Percentiles rank a stretch among this genome's conserved stretches.
phyloP scores from a whole-genome alignment of 2,888 invertebrate species.

The Lasioglossum calceatum region DNA sequence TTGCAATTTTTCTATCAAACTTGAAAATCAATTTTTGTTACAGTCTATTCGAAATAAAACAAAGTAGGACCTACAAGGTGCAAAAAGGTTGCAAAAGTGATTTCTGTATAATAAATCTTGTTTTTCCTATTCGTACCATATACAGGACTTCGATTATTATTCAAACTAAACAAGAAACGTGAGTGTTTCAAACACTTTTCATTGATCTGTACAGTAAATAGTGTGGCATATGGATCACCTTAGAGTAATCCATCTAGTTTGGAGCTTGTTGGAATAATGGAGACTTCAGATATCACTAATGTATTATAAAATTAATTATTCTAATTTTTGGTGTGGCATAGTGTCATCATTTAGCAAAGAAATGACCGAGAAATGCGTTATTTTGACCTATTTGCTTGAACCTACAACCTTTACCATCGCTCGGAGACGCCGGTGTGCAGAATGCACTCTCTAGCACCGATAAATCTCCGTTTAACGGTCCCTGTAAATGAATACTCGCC shows the following conservation, averaged over 20 bases:
- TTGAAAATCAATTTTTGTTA: neutral
- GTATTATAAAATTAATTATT: neutral
- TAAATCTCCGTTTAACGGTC: conserved; percentile 18
- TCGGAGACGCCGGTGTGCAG: neutral
- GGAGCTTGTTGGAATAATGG: neutral
- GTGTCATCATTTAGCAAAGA: neutral
- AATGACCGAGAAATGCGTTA: neutral
- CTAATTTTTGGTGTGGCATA: neutral
- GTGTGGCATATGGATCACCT: too few relatives aligned
- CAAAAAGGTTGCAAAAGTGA: too few relatives aligned
- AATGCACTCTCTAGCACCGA: neutral
- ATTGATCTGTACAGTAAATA: neutral
- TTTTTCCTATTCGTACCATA: too few relatives aligned
- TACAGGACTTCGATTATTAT: too few relatives aligned
- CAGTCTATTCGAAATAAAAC: neutral
- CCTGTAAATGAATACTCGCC: conserved; percentile 34
- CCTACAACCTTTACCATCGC: neutral
- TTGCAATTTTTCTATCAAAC: too few relatives aligned
- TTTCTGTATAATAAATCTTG: too few relatives aligned
- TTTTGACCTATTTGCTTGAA: neutral
- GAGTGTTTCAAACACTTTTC: neutral
- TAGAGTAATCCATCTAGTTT: neutral
- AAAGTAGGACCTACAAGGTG: neutral
- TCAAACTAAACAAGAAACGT: neutral
- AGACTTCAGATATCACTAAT: too few relatives aligned